Evolutionary conservation across 1,140 invertebrate species (phyloP).

Genomic region (Asobara japonica): DNA sequence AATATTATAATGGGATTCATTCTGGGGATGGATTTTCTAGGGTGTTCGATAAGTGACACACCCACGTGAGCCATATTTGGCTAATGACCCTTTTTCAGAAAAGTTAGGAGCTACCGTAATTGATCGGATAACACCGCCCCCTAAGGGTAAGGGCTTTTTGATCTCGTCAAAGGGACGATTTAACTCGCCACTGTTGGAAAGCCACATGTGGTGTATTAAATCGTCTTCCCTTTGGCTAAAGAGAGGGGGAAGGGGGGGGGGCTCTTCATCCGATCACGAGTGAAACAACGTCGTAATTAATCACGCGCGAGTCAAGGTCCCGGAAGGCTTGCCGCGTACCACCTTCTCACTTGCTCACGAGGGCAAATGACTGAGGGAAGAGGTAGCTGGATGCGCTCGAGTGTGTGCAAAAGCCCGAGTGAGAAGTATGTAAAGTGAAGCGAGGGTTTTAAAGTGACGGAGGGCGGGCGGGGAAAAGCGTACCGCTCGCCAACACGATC

Average conservation of each 20-base stretch:
- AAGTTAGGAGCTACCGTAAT: too few relatives aligned
- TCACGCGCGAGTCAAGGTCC: constrained; percentile 40
- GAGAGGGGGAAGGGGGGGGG: too few relatives aligned
- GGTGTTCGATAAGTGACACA: too few relatives aligned
- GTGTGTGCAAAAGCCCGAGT: background rate
- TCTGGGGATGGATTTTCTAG: too few relatives aligned
- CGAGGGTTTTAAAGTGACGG: constrained; percentile 7
- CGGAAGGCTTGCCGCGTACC: background rate
- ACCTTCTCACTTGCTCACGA: background rate
- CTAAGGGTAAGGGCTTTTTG: too few relatives aligned
- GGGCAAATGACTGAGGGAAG: background rate
- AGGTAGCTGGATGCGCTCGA: background rate
- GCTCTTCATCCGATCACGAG: constrained; percentile 21
- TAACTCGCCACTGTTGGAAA: constrained; percentile 1
- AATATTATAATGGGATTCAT: too few relatives aligned
- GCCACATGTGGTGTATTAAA: constrained; percentile 1
- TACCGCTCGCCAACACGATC: constrained; percentile 8
- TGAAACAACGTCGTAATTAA: constrained; percentile 42
- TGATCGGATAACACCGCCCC: too few relatives aligned
- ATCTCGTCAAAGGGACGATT: background rate
- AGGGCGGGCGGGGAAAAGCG: background rate
- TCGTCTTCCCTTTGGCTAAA: background rate
- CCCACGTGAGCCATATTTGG: too few relatives aligned
- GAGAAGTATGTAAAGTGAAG: constrained; percentile 18
- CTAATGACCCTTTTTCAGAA: too few relatives aligned